phyloP scores from a whole-genome alignment of 2,888 invertebrate species.

The Limnephilus rhombicus region DNA sequence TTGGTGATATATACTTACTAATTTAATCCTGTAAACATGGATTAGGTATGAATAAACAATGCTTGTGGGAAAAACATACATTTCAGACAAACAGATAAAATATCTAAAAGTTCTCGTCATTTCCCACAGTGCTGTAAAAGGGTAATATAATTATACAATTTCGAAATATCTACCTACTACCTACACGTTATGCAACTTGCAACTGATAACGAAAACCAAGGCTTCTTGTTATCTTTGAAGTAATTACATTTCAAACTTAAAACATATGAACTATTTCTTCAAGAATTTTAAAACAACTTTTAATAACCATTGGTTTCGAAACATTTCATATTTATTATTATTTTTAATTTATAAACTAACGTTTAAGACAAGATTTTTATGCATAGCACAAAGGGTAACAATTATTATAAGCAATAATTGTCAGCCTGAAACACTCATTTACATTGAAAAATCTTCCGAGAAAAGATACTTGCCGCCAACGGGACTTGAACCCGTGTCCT shows the following conservation, averaged over 20 bases:
- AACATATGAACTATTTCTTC: background rate
- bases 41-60: background rate
- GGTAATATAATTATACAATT: background rate
- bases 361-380: no score
- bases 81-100: background rate
- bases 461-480: no score
- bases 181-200: background rate
- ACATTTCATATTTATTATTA: no score
- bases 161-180: background rate
- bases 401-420: no score
- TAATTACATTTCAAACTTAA: background rate
- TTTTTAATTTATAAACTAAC: no score
- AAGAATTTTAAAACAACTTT: no score
- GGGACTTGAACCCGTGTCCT: no score
- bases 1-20: background rate
- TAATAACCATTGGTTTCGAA: no score
- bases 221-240: background rate
- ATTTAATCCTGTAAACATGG: background rate
- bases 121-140: background rate
- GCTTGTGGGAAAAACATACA: background rate
- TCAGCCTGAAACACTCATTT: no score
- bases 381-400: no score
- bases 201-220: background rate
- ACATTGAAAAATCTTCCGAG: no score
- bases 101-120: background rate